Evolutionary conservation across 2,888 invertebrate genomes (phyloP), one percentile per base, ranked within the genome.

Genomic region (Megamerina dolium): DNA sequence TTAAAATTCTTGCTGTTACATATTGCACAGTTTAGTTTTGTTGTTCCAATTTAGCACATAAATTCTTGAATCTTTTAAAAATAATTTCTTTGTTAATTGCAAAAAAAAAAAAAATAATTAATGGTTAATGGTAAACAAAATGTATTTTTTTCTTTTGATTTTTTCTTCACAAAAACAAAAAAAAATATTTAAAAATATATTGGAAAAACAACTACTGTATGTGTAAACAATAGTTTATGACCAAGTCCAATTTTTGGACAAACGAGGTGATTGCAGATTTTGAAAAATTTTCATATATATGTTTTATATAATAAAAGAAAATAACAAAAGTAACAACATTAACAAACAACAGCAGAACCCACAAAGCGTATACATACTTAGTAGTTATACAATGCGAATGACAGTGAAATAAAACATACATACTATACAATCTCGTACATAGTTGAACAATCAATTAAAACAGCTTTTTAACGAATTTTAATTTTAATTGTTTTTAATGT

Each of bases 231-330:
- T 64, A 70, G 70, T 69, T 68, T 67, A 68, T 70, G 59, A 68
- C 67, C 63, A 70, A 70, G 68, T 70, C 70, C 67, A 69, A 59
- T 60, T 66, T 66, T 62, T 70, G 69, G 70, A 66, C 70, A 63
- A 65, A 68, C 58, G 70, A 70, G 70, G 70, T 70, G 70, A 70
- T 66, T 69, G 48, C 38, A 46, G 48, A 37, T 45, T 44, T 50
- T 45, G n/a, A 46, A 48, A n/a, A n/a, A n/a, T n/a, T n/a, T n/a
- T n/a, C n/a, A n/a, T n/a, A n/a, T n/a, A n/a, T n/a, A n/a, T n/a
- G n/a, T n/a, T n/a, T n/a, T n/a, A n/a, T n/a, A n/a, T n/a, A n/a
- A n/a, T n/a, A n/a, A n/a, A n/a, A n/a, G n/a, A n/a, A n/a, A n/a
- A n/a, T n/a, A n/a, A n/a, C n/a, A n/a, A n/a, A n/a, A n/a, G n/a